Conservation (phyloP, 2,797 vertebrate genomes). For the Anguilla pacifica region DNA sequence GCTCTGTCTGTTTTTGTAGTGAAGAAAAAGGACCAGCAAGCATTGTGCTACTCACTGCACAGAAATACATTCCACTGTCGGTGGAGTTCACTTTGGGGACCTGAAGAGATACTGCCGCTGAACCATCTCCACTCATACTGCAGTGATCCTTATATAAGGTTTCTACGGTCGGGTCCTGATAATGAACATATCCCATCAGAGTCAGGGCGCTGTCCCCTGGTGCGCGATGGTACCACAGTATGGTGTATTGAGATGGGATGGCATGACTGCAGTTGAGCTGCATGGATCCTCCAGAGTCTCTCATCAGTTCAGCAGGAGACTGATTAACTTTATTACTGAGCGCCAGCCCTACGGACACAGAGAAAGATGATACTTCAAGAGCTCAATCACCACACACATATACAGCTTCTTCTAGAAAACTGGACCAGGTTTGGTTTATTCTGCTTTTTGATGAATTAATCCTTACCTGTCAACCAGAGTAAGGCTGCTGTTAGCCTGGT, state of each 20-base stretch:
- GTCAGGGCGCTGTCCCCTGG: constrained; percentile 17
- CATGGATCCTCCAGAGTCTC: constrained; percentile 7
- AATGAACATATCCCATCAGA: constrained; percentile 28
- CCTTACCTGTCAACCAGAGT: constrained; percentile 20
- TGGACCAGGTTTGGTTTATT: not conserved
- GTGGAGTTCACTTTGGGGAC: constrained; percentile 42
- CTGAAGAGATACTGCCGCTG: constrained; percentile 44
- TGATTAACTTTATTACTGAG: constrained; percentile 37
- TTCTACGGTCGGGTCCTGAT: not conserved
- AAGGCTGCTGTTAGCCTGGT: not conserved
- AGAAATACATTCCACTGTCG: constrained; percentile 60
- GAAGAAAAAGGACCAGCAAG: constrained; percentile 28
- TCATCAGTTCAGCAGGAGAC: constrained; percentile 45
- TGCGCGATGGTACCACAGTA: constrained; percentile 43
- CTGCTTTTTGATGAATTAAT: not conserved
- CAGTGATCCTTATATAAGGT: too few relatives aligned
- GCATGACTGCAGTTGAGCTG: constrained; percentile 35
- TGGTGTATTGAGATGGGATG: not conserved
- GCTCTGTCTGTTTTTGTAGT: constrained; percentile 50
- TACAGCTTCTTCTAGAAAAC: not conserved
- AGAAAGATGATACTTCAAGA: not conserved
- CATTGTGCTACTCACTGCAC: constrained; percentile 60
- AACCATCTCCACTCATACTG: constrained; percentile 51
- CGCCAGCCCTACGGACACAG: not conserved
- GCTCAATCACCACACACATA: not conserved